A percentile compares a stretch with the other conserved stretches of the same genome.
Evolutionary conservation across 2,797 vertebrate genomes (phyloP).

Genomic region (Limnodromus scolopaceus): DNA sequence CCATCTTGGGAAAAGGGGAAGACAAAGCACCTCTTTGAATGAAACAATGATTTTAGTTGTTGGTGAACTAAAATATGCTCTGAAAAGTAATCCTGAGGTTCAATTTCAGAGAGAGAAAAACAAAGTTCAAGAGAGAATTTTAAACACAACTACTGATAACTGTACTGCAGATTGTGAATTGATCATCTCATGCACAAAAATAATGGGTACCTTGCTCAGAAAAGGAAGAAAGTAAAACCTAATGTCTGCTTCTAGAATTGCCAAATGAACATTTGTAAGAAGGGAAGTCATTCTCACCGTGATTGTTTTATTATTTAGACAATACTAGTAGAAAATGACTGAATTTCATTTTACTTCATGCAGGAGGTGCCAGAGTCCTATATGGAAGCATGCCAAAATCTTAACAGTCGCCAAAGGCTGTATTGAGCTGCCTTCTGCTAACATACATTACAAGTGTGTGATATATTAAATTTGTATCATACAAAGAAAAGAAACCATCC

Average conservation of each 20-base stretch:
- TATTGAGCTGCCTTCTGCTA: neutral
- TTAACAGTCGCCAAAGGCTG: constrained; percentile 11
- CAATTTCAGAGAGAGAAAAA: neutral
- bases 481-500: neutral
- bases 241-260: neutral
- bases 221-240: neutral
- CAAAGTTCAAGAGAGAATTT: neutral
- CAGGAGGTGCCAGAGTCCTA: neutral
- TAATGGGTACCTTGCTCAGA: neutral
- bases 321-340: neutral
- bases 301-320: constrained; percentile 20
- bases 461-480: neutral
- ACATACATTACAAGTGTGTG: neutral
- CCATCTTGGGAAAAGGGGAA: neutral
- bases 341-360: constrained; percentile 34
- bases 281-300: neutral
- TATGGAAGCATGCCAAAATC: neutral
- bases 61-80: neutral
- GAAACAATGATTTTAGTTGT: neutral
- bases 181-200: neutral
- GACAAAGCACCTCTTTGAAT: neutral
- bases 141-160: neutral
- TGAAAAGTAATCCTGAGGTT: constrained; percentile 1
- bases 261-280: neutral
- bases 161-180: neutral